Conservation (phyloP, 2,888 invertebrate genomes). For the Torymus auratus region DNA sequence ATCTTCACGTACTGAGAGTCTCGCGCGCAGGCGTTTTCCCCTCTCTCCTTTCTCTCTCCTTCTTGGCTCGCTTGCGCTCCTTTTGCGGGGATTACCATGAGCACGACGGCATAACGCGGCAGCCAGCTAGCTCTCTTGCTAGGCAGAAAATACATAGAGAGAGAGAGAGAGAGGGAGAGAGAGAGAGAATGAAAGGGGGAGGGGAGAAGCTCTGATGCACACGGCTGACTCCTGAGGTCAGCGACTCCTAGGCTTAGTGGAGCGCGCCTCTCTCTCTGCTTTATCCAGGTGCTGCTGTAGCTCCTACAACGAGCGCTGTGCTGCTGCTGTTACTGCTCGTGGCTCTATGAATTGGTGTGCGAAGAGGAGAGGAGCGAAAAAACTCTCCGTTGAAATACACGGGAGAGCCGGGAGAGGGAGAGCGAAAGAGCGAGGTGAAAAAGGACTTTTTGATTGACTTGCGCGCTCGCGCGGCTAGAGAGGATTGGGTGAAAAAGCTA, state of each 20-base stretch:
- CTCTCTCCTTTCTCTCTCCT: constrained; percentile 40
- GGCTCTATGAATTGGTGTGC: constrained; percentile 74
- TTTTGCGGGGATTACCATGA: constrained; percentile 68
- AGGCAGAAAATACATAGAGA: constrained; percentile 63
- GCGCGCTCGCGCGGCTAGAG: constrained; percentile 20
- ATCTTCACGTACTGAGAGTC: constrained; percentile 47
- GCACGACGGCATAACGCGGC: constrained; percentile 66
- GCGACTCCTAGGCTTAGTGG: constrained; percentile 74
- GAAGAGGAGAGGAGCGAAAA: constrained; percentile 59
- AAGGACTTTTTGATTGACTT: constrained; percentile 58
- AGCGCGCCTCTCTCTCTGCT: constrained; percentile 67
- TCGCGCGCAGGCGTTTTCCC: constrained; percentile 1
- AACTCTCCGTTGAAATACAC: constrained; percentile 45
- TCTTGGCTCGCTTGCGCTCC: constrained; percentile 25
- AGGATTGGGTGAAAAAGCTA: constrained; percentile 35
- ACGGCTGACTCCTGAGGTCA: constrained; percentile 75
- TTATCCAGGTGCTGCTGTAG: constrained; percentile 48
- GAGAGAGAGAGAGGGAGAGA: constrained; percentile 45
- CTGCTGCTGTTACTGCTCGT: constrained; percentile 39
- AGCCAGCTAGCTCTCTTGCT: constrained; percentile 4
- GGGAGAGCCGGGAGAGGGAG: not conserved
- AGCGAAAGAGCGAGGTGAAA: constrained; percentile 38
- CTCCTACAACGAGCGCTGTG: constrained; percentile 18
- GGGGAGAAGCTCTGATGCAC: constrained; percentile 68
- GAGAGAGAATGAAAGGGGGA: constrained; percentile 38